A percentile compares a stretch with the other conserved stretches of the same genome.
These are phyloP conservation scores for Scotopteryx bipunctaria DNA, from an alignment of 2,888 invertebrate genomes.

Conservation along the genomic window DNA sequence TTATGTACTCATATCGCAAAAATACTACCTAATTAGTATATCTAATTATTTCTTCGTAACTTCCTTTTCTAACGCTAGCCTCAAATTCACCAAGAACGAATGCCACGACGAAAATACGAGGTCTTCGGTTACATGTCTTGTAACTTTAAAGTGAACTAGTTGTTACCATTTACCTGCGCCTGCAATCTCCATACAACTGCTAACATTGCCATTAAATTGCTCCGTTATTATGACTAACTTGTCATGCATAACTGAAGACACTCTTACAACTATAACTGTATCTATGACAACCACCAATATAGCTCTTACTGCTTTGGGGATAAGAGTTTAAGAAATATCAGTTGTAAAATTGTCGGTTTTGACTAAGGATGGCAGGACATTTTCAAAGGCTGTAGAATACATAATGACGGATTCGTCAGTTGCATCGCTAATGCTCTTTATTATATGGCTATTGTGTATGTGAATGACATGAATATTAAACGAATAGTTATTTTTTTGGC, in stretches of 20 bases:
- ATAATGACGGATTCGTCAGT: conserved; percentile 62
- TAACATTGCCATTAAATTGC: conserved; percentile 37
- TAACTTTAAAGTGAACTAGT: conserved; percentile 2
- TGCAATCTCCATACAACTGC: conserved; percentile 21
- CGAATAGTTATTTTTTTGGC: conserved; percentile 21
- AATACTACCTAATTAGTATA: too few relatives aligned
- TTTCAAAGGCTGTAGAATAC: conserved; percentile 58
- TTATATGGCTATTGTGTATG: conserved; percentile 53
- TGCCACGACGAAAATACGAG: too few relatives aligned
- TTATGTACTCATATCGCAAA: too few relatives aligned
- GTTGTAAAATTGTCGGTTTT: conserved; percentile 26
- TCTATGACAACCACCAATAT: conserved; percentile 2
- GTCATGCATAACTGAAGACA: conserved; percentile 42
- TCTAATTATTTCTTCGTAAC: too few relatives aligned
- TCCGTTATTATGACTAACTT: conserved; percentile 46
- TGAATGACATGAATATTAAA: conserved; percentile 56
- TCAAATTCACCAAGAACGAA: too few relatives aligned
- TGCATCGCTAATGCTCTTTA: conserved; percentile 62
- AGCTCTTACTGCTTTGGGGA: conserved; percentile 14
- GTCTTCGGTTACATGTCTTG: not conserved
- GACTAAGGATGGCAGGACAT: conserved; percentile 53
- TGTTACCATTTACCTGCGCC: conserved; percentile 10
- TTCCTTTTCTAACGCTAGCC: too few relatives aligned
- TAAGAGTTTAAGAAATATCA: conserved; percentile 24
- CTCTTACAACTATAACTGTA: conserved; percentile 11